Percentiles rank a stretch among this genome's conserved stretches.
phyloP scores from a whole-genome alignment of 2,888 invertebrate species.

The Antheraea yamamai region DNA sequence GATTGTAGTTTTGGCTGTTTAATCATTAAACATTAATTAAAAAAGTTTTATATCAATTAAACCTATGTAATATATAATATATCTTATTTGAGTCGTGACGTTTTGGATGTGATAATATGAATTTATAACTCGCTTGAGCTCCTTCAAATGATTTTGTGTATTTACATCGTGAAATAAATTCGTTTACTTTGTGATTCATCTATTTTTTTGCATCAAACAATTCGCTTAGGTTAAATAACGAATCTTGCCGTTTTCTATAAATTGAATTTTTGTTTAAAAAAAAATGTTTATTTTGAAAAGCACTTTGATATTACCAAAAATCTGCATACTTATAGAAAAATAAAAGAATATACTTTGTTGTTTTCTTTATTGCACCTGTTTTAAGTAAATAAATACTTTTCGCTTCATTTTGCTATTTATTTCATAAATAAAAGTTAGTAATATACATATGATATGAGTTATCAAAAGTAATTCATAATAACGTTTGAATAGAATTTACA shows the following conservation, averaged over 20 bases:
- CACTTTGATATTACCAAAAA: neutral
- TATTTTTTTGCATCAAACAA: too few species aligned
- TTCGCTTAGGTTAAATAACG: neutral
- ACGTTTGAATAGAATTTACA: neutral
- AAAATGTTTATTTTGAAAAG: neutral
- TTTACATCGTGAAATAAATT: neutral
- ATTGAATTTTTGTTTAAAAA: neutral
- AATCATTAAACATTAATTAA: too few species aligned
- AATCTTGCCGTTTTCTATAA: neutral
- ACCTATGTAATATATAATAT: too few species aligned
- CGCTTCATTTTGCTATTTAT: neutral
- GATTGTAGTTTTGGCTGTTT: too few species aligned
- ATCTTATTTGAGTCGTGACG: too few species aligned
- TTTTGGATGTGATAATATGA: neutral
- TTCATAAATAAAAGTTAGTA: neutral
- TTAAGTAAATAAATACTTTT: neutral
- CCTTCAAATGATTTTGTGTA: too few species aligned
- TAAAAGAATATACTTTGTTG: neutral
- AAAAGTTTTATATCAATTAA: too few species aligned
- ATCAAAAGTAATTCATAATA: too few species aligned
- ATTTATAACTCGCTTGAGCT: neutral
- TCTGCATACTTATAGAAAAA: neutral
- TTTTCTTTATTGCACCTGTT: neutral
- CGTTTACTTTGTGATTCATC: neutral
- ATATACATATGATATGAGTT: too few species aligned